Evolutionary conservation across 92 coral and sea anemone species (phyloP).

Genomic region (Siderastrea radians): DNA sequence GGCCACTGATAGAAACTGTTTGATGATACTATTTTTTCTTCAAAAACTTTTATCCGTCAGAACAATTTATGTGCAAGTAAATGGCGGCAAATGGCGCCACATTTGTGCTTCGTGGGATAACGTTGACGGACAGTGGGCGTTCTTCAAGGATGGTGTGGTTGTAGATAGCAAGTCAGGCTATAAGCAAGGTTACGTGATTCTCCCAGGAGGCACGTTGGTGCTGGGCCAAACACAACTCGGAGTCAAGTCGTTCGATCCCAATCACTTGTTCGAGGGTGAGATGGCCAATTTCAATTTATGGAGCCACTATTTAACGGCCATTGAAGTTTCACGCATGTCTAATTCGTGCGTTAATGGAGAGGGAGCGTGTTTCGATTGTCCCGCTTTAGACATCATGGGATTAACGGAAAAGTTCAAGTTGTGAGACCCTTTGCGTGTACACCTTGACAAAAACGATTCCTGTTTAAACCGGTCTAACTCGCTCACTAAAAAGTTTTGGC

Average conservation of each 20-base stretch:
- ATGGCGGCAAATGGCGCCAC: slow-evolving; percentile 28
- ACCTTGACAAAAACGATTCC: no score
- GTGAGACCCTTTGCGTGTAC: slow-evolving; percentile 5
- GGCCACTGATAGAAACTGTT: no score
- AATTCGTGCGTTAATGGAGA: slow-evolving; percentile 4
- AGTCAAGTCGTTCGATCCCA: not conserved
- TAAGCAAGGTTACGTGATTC: slow-evolving; percentile 1
- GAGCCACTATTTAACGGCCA: not conserved
- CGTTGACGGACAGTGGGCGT: slow-evolving; percentile 15
- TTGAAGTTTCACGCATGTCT: not conserved
- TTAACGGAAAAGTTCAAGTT: slow-evolving; percentile 18
- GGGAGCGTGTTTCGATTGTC: slow-evolving; percentile 11
- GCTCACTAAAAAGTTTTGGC: no score
- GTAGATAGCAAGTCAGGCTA: not conserved
- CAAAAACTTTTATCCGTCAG: not conserved
- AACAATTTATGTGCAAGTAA: not conserved
- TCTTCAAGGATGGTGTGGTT: slow-evolving; percentile 16
- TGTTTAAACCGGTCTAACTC: no score
- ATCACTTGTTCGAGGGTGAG: slow-evolving; percentile 9
- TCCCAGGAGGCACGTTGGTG: not conserved
- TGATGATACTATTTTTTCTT: not conserved
- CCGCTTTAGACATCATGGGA: not conserved
- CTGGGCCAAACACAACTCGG: slow-evolving; percentile 14
- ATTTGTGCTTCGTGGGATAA: slow-evolving; percentile 15
- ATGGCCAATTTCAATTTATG: slow-evolving; percentile 34